Evolutionary conservation across 2,113 vertebrate genomes (phyloP).

Genomic region (Cryptomyrus ogoouensis): DNA sequence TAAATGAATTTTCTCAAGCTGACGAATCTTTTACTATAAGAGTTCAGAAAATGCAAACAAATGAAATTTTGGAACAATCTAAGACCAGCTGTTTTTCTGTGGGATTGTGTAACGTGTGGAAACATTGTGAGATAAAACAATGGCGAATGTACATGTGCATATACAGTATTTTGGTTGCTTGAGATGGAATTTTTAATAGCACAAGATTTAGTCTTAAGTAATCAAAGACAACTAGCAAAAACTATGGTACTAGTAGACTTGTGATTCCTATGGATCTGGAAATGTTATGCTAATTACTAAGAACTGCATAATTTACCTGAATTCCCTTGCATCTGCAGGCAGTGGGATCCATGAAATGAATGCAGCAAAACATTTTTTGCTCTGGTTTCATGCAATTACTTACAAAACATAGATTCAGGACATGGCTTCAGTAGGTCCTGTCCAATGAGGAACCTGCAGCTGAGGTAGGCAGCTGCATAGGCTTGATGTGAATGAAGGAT

Average conservation of each 20-base stretch:
- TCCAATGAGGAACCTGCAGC: not conserved
- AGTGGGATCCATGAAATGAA: not conserved
- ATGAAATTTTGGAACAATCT: not conserved
- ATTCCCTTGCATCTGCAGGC: not conserved
- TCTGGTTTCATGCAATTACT: not conserved
- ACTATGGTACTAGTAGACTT: not conserved
- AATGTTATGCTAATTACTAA: not conserved
- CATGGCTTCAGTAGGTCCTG: not conserved
- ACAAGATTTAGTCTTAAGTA: not conserved
- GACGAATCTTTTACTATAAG: not conserved
- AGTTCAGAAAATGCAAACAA: not conserved
- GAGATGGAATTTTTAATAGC: slow-evolving; percentile 11
- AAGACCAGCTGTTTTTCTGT: not conserved
- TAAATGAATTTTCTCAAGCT: not conserved
- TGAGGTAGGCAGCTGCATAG: not conserved
- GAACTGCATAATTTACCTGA: slow-evolving; percentile 25
- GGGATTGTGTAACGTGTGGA: not conserved
- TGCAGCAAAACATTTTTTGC: not conserved
- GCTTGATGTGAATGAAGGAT: not conserved
- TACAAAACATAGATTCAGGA: not conserved
- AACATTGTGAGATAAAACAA: not conserved
- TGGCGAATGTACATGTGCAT: not conserved
- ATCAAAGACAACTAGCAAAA: slow-evolving; percentile 1
- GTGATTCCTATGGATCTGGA: not conserved
- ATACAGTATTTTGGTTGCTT: not conserved